Conservation (phyloP, 2,113 vertebrate genomes). For the Actenoides lindsayi region DNA sequence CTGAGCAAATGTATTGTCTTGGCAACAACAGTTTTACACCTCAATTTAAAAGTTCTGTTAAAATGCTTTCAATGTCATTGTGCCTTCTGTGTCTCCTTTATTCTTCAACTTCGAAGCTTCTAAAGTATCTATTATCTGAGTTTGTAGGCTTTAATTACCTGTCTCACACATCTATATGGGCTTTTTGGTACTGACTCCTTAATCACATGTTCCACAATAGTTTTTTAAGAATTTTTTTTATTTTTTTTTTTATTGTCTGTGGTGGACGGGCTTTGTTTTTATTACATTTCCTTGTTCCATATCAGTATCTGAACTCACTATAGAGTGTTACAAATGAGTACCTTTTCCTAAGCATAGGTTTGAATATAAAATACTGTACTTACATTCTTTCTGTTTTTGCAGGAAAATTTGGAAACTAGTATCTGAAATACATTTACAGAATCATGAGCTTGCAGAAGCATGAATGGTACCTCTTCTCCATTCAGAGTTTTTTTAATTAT, state of each 20-base stretch:
- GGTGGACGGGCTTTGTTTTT: background rate
- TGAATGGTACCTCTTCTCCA: background rate
- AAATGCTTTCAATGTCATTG: background rate
- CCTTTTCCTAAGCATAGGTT: background rate
- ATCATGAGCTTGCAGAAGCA: background rate
- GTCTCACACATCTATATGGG: background rate
- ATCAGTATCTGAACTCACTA: background rate
- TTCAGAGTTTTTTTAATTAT: background rate
- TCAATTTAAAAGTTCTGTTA: background rate
- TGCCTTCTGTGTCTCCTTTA: background rate
- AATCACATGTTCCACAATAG: background rate
- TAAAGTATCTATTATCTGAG: background rate
- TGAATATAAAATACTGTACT: background rate
- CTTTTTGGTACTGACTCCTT: background rate
- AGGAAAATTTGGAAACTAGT: background rate
- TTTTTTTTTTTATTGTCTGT: background rate
- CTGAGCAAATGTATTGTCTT: background rate
- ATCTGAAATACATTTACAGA: background rate
- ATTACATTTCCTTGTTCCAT: background rate
- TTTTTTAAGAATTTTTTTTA: background rate
- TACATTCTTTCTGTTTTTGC: background rate
- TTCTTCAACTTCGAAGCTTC: background rate
- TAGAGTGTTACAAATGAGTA: background rate
- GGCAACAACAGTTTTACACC: background rate
- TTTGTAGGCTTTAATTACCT: background rate